Base-by-base conservation (phyloP, 2,888 invertebrate species). In the Agonopterix subpropinquella region DNA sequence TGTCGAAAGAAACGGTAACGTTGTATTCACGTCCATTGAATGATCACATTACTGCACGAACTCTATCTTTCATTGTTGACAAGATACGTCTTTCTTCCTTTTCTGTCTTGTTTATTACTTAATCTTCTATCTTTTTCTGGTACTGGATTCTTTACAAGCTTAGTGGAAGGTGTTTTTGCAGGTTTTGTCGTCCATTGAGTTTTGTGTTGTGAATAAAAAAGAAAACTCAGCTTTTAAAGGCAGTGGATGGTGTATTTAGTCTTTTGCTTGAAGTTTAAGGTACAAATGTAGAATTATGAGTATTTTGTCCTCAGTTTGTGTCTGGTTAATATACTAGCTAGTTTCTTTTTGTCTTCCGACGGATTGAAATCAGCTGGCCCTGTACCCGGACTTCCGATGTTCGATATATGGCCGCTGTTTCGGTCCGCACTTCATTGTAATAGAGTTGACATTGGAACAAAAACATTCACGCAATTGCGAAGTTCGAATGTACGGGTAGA, bases 1-100 rank as follows among this genome's bases (percentile, higher is more conserved):
- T 49, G 39, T 47, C 43, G 54, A 48, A 51, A 54, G 64, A 50
- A 63, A 55, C 50, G 49, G 54, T 59, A 61, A 53, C 53, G 61
- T 68, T 67, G 74, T 61, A 59, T 64, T 62, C 58, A 59, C 65
- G 67, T 70, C 73, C 73, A 80, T 81, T 80, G 72, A 80, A 68
- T 73, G 72, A 68, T 77, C 79, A 79, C 72, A 76, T 80, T 77
- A 77, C 73, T 68, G 70, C 77, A 73, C 73, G 77, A 73, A 71
- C 69, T 68, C 67, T 73, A 73, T 77, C 70, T 70, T 70, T 78
- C 73, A 78, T 77, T 80, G 78, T 79, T 76, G 78, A 77, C 72
- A 78, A n/a, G 36, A 43, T 36, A 43, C 43, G 35, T 47, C 47
- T 47, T 54, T 51, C 50, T 53, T 67, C 70, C 53, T 54, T 61